A percentile compares a stretch with the other conserved stretches of the same genome.
phyloP scores from a whole-genome alignment of 2,113 vertebrate genomes.

The Meriones unguiculatus region DNA sequence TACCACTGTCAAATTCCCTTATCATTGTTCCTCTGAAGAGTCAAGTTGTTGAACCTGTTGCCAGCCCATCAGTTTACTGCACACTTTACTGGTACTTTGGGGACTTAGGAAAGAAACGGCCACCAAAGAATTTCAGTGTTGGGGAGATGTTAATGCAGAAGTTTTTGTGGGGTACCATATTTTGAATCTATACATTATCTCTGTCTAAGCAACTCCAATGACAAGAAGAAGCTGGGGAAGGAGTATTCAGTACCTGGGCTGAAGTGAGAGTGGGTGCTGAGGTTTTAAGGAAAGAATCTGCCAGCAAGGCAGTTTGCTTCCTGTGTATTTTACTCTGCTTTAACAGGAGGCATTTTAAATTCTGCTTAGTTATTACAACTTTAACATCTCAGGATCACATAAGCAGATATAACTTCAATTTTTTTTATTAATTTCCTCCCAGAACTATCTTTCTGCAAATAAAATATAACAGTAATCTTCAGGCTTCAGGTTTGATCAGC shows the following conservation, averaged over 20 bases:
- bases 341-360: slow-evolving; percentile 65
- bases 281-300: slow-evolving; percentile 23
- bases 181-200: not conserved
- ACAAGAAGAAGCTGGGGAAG: not conserved
- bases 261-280: not conserved
- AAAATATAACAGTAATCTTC: slow-evolving; percentile 70
- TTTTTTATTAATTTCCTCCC: slow-evolving; percentile 41
- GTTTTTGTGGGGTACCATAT: not conserved
- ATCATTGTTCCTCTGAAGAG: not conserved
- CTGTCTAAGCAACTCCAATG: not conserved
- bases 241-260: not conserved
- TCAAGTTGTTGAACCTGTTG: not conserved
- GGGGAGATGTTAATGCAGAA: not conserved
- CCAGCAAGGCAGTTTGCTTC: slow-evolving; percentile 13
- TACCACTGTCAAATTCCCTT: not conserved
- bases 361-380: slow-evolving; percentile 74
- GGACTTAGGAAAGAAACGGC: not conserved
- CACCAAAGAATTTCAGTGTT: not conserved
- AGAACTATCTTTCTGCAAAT: slow-evolving; percentile 73
- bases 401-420: slow-evolving; percentile 66
- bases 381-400: slow-evolving; percentile 69
- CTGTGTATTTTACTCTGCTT: slow-evolving; percentile 50
- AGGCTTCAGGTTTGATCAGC: slow-evolving; percentile 62
- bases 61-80: not conserved
- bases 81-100: not conserved